These are phyloP conservation scores for Ambastaia sidthimunki DNA, from an alignment of 2,797 vertebrate genomes.

Conservation along the genomic window DNA sequence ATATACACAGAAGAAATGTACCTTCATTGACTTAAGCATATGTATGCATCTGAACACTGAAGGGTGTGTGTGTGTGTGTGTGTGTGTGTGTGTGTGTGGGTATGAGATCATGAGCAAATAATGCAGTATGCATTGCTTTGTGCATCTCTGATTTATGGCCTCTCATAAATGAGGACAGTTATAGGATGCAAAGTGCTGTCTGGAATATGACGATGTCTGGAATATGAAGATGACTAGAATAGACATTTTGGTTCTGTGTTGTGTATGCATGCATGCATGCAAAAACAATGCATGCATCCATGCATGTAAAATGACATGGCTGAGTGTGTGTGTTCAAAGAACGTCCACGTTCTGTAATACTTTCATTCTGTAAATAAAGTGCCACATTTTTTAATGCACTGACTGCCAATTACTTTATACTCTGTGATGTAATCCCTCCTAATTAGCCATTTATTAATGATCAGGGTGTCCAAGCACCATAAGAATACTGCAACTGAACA, in stretches of 20 bases:
- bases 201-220: not conserved
- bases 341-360: not conserved
- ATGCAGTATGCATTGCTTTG: not conserved
- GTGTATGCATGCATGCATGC: not conserved
- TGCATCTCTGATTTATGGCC: constrained; percentile 9
- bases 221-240: too few species aligned
- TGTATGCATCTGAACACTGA: not conserved
- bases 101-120: constrained; percentile 13
- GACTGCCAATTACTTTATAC: not conserved
- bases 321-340: not conserved
- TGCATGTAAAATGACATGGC: not conserved
- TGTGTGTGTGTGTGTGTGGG: not conserved
- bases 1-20: not conserved
- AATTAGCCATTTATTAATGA: constrained; percentile 30
- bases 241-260: not conserved
- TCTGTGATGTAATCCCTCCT: constrained; percentile 6
- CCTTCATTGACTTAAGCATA: constrained; percentile 10
- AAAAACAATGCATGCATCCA: not conserved
- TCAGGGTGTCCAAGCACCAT: not conserved
- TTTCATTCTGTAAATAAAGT: not conserved
- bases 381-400: not conserved
- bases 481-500: not conserved
- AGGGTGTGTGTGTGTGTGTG: not conserved
- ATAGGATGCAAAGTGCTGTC: not conserved
- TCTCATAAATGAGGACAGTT: not conserved